Evolutionary conservation across 2,888 invertebrate species (phyloP), one percentile per base, ranked within the genome.

Genomic region (Malachius bipustulatus): DNA sequence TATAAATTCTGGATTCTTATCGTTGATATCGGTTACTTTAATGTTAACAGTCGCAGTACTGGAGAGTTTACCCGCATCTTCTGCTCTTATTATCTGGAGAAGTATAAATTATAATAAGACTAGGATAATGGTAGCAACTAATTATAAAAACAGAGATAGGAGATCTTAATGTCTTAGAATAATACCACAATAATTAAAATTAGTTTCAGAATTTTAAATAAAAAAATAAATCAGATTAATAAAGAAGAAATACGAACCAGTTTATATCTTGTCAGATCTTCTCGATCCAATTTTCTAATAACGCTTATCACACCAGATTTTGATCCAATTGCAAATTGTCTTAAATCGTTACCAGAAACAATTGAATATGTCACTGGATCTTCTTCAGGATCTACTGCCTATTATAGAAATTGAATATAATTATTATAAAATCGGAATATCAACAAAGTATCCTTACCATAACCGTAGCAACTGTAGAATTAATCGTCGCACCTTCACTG

Each of bases 1-100:
- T n/a, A 82, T 75, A 52, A 90, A 91, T 53, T 82, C 83, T 0
- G 90, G 90, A 57, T 88, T 89, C 51, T 89, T 87, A 54, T 91
- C 90, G 55, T 90, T 90, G 41, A 89, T 85, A 50, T 91, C 91
- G 0, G 87, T 85, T 2, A 91, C 84, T 55, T 81, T 82, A 36
- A 91, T 82, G 50, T 88, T 87, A 0, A 90, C 82, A 0, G 83
- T 85, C 0, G 85, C 81, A 2, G 82, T 84, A 48, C 80, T 83
- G 0, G 80, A 75, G 24, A 89, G 60, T 29, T 81, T 83, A 2
- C 87, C 88, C 14, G 81, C 77, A 55, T 90, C 90, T 60, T 87
- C 87, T 0, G 89, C 89, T 65, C 75, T 80, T 33, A 91, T 75
- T 53, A 80, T 69, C 82, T 82, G 53, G 16, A 58, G 30, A 26